phyloP scores from a whole-genome alignment of 2,888 invertebrate species.

The Pyralis farinalis region DNA sequence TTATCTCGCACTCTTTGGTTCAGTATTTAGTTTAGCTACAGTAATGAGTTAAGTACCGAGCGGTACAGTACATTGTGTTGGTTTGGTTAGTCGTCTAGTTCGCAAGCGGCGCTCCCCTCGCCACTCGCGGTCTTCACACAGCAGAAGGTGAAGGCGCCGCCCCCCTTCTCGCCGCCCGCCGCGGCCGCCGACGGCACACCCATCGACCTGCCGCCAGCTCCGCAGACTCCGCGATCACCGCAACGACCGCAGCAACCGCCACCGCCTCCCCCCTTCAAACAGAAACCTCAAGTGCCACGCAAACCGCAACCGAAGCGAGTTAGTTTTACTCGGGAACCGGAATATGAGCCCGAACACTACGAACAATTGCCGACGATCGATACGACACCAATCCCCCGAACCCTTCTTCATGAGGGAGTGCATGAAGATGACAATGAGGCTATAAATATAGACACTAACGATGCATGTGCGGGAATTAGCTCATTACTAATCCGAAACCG shows the following conservation, averaged over 20 bases:
- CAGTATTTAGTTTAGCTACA: slow-evolving; percentile 25
- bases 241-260: slow-evolving; percentile 35
- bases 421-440: slow-evolving; percentile 45
- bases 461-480: slow-evolving; percentile 66
- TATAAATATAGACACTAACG: slow-evolving; percentile 57
- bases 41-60: slow-evolving; percentile 39
- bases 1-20: slow-evolving; percentile 36
- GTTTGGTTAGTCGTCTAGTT: slow-evolving; percentile 74
- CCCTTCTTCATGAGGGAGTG: slow-evolving; percentile 48
- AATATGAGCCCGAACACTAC: slow-evolving; percentile 42
- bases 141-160: slow-evolving; percentile 51
- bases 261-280: slow-evolving; percentile 55
- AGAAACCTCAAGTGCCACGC: slow-evolving; percentile 71
- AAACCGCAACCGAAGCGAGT: slow-evolving; percentile 75
- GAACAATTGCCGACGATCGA: slow-evolving; percentile 37
- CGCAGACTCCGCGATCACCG: slow-evolving; percentile 24
- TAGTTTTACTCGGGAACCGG: slow-evolving; percentile 68
- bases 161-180: slow-evolving; percentile 29
- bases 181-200: slow-evolving; percentile 35
- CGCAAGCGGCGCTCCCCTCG: slow-evolving; percentile 55
- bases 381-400: slow-evolving; percentile 33
- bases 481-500: slow-evolving; percentile 67
- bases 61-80: slow-evolving; percentile 64
- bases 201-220: slow-evolving; percentile 32
- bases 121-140: slow-evolving; percentile 63